Evolutionary conservation across 2,113 vertebrate species (phyloP), one percentile per base, ranked within the genome.

Genomic region (Bubo blakistoni): DNA sequence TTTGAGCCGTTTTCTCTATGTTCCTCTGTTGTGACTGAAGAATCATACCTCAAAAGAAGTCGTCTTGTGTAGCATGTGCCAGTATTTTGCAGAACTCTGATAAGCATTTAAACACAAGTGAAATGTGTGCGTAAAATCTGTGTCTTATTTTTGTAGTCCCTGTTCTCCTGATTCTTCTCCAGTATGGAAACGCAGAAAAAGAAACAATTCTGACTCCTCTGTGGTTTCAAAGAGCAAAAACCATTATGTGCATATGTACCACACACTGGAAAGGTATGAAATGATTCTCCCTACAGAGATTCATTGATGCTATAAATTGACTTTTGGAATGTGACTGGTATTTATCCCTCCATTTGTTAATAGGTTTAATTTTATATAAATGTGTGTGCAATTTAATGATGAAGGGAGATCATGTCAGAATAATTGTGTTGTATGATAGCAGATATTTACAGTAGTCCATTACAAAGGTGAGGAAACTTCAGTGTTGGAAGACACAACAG

Each of bases 171-270:
- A 93, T 73, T 95, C 81, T 86, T 96, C 93, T 88, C 96, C 96
- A 14, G 88, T 96, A 27, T 96, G 96, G 96, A 97, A 97, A 40
- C 96, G 94, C 51, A 95, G 96, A 77, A 97, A 20, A 95, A 92
- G 90, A 80, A 96, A 92, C 81, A 86, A 72, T 77, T 90, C 92
- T 83, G 93, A 92, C 38, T 92, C 96, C 22, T 83, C 85, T 70
- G 16, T 70, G 46, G 34, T 79, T 89, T 86, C 93, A 73, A 70
- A 94, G 40, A 66, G 74, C 90, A 92, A 93, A 90, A 77, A 3
- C 81, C 81, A 54, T 61, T 94, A 73, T 34, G 18, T 91, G 76
- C 78, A 86, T 36, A 66, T 83, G 87, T 91, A 71, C 73, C 83
- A 81, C 32, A 59, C 89, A 3, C 79, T 92, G 85, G 96, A 80